These are phyloP conservation scores for Eristalis pertinax DNA, from an alignment of 2,888 invertebrate genomes.

Conservation along the genomic window DNA sequence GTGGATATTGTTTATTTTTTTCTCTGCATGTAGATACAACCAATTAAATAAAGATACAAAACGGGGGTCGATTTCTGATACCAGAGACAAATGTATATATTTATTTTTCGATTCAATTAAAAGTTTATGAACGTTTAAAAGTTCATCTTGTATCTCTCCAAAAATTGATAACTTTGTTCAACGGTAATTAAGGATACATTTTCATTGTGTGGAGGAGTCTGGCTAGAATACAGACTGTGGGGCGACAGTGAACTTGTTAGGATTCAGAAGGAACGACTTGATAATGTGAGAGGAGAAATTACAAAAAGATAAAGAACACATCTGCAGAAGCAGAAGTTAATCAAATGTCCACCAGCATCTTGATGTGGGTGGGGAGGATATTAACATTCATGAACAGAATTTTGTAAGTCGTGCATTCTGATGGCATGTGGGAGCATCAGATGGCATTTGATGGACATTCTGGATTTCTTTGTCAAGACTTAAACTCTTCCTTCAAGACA, in stretches of 20 bases:
- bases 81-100: neutral
- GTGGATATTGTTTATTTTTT: slow-evolving; percentile 10
- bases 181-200: slow-evolving; percentile 10
- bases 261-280: neutral
- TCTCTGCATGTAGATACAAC: neutral
- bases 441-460: neutral
- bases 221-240: neutral
- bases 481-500: neutral
- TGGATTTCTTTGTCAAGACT: neutral
- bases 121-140: slow-evolving; percentile 35
- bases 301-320: neutral
- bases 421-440: neutral
- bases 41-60: neutral
- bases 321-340: neutral
- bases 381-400: neutral
- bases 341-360: neutral
- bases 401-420: neutral
- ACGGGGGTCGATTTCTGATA: neutral
- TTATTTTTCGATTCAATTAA: slow-evolving; percentile 52
- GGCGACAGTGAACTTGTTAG: neutral
- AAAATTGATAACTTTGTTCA: slow-evolving; percentile 33
- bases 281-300: neutral
- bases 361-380: neutral
- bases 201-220: neutral
- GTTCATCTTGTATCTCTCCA: slow-evolving; percentile 9